A percentile compares a stretch with the other conserved stretches of the same genome.
These are phyloP conservation scores for Acridotheres tristis DNA, from an alignment of 2,797 vertebrate species.

Conservation along the genomic window DNA sequence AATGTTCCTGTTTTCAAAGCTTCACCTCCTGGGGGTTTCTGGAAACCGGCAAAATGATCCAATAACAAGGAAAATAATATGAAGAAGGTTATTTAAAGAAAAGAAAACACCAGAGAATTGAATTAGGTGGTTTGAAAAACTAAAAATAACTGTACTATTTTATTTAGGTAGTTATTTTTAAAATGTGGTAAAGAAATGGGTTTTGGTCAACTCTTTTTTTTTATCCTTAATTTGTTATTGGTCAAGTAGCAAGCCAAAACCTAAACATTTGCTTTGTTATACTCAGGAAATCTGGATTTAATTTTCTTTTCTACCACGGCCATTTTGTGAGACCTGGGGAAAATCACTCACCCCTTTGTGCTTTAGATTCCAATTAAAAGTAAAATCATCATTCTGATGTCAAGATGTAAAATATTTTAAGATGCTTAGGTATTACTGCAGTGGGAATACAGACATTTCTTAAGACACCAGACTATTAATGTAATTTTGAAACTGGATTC, in stretches of 20 bases:
- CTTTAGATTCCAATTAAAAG: slow-evolving; percentile 24
- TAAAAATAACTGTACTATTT: not conserved
- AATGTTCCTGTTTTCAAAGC: not conserved
- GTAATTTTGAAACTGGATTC: slow-evolving; percentile 30
- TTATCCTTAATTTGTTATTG: not conserved
- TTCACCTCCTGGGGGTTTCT: not conserved
- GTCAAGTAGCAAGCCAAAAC: slow-evolving; percentile 27
- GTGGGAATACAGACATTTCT: not conserved
- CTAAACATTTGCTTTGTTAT: slow-evolving; percentile 4
- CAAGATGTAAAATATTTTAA: slow-evolving; percentile 33
- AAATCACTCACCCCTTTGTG: not conserved
- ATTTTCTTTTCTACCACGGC: not conserved
- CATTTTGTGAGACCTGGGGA: not conserved
- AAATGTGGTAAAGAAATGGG: slow-evolving; percentile 6
- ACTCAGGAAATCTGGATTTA: slow-evolving; percentile 18
- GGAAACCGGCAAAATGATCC: not conserved
- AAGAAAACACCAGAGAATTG: not conserved
- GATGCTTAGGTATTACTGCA: slow-evolving; percentile 11
- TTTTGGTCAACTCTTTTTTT: not conserved
- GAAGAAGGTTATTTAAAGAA: slow-evolving; percentile 2
- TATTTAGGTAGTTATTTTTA: slow-evolving; percentile 40
- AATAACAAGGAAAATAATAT: not conserved
- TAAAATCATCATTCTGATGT: not conserved
- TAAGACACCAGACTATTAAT: not conserved
- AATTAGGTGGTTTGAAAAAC: slow-evolving; percentile 7